Conservation (phyloP, 2,113 vertebrate species). For the Notechis scutatus region DNA sequence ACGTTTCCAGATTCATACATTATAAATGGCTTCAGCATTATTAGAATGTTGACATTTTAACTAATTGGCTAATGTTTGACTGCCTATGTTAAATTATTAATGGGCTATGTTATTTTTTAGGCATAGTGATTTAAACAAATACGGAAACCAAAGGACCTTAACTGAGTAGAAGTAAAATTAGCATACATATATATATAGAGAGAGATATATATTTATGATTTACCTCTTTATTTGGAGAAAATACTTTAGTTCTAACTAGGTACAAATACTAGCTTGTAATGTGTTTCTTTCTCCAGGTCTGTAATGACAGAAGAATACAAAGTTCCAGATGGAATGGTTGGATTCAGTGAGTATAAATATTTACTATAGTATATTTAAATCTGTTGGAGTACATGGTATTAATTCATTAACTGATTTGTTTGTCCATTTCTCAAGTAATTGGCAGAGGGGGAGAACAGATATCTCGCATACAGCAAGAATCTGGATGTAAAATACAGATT, state of each 20-base stretch:
- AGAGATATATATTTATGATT: too few species aligned
- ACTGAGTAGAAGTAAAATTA: neutral
- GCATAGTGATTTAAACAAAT: neutral
- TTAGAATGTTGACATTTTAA: neutral
- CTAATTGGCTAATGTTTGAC: neutral
- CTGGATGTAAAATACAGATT: constrained; percentile 98
- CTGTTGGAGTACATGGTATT: neutral
- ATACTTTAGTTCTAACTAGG: neutral
- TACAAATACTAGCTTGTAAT: constrained; percentile 7
- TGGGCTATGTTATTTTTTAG: neutral
- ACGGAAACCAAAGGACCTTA: neutral
- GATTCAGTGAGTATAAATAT: constrained; percentile 89
- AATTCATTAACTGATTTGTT: constrained; percentile 28
- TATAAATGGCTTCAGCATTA: neutral
- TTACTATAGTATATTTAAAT: neutral
- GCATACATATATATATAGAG: neutral
- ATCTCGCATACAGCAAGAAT: constrained; percentile 95
- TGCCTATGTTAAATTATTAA: neutral
- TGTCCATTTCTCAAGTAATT: constrained; percentile 78
- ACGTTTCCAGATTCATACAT: neutral
- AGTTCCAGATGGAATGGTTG: constrained; percentile 98
- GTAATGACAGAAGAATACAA: constrained; percentile 93
- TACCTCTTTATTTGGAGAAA: neutral
- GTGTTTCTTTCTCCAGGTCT: constrained; percentile 72
- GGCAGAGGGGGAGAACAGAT: constrained; percentile 99